Base-by-base conservation (phyloP, 2,888 invertebrate genomes). In the Beris morrisii region DNA sequence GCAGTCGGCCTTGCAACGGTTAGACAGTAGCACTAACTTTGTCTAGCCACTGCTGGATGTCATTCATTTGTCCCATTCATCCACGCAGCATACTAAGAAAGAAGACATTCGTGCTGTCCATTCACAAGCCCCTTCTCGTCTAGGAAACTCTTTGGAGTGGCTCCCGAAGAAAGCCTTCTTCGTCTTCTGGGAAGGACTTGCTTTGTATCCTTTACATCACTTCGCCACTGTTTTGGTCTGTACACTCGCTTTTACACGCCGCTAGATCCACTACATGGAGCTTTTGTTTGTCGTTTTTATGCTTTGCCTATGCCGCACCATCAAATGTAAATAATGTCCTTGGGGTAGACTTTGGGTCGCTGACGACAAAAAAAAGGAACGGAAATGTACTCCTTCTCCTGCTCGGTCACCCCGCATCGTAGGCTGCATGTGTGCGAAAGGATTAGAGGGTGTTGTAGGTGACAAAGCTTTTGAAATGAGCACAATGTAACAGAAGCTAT, bases 1-100 rank as follows among this genome's bases (percentile, higher is more conserved):
- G 6, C 50, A 61, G 30, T 38, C 61, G 61, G 61, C 61, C 61
- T 61, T 61, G 61, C 52, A 50, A 31, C 38, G 38, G 38, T 61
- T 52, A 52, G 38, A 46, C 50, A 13, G 31, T 15, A 11, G 28
- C 31, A 53, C 31, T 53, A 13, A 22, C 52, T 31, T 28, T 53
- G 53, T 53, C 53, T 53, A 53, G 53, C 53, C 31, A 30, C 28
- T 31, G 31, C 11, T n/a, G 38, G 13, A 43, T 22, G 55, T 15
- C 32, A 38, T 50, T 61, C 12, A 38, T 61, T 52, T 31, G 38
- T 28, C 52, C 43, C 11, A 48, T 15, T 48, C 48, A 48, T 44
- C 11, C 44, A 6, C 48, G 13, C n/a, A 4, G n/a, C 11, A n/a
- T 13, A 48, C 48, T 44, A n/a, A 48, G 15, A 48, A n/a, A n/a